Conservation (phyloP, 1,140 invertebrate genomes). For the Platyura marginata region DNA sequence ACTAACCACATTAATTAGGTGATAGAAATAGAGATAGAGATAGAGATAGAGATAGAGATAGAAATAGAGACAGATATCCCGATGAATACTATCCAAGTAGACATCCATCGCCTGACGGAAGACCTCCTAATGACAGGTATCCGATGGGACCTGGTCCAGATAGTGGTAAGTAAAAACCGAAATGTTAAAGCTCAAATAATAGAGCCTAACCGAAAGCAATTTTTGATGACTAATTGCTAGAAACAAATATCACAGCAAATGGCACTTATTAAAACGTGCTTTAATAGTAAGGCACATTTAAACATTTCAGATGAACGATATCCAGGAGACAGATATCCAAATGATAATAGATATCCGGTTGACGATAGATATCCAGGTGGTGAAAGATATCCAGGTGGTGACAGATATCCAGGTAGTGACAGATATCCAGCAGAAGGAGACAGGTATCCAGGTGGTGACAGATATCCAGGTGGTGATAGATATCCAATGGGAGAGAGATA, state of each 20-base stretch:
- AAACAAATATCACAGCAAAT: background rate
- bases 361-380: slow-evolving; percentile 18
- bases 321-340: slow-evolving; percentile 23
- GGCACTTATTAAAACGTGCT: background rate
- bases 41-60: slow-evolving; percentile 22
- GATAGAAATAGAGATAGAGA: slow-evolving; percentile 24
- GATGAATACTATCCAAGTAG: slow-evolving; percentile 16
- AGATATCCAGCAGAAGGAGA: slow-evolving; percentile 12
- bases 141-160: slow-evolving; percentile 2
- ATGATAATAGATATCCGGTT: slow-evolving; percentile 20
- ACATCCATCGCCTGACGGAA: slow-evolving; percentile 14
- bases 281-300: background rate
- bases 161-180: background rate
- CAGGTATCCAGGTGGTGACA: slow-evolving; percentile 17
- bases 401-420: slow-evolving; percentile 13
- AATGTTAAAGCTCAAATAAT: too few species aligned
- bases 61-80: slow-evolving; percentile 27
- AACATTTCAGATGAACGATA: slow-evolving; percentile 14
- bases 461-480: slow-evolving; percentile 27
- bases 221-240: background rate
- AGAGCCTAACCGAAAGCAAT: too few species aligned
- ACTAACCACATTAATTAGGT: slow-evolving; percentile 11
- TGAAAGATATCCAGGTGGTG: slow-evolving; percentile 20
- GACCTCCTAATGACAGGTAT: slow-evolving; percentile 11
- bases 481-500: slow-evolving; percentile 22